Conservation (phyloP, 2,113 vertebrate genomes). For the Takifugu flavidus region DNA sequence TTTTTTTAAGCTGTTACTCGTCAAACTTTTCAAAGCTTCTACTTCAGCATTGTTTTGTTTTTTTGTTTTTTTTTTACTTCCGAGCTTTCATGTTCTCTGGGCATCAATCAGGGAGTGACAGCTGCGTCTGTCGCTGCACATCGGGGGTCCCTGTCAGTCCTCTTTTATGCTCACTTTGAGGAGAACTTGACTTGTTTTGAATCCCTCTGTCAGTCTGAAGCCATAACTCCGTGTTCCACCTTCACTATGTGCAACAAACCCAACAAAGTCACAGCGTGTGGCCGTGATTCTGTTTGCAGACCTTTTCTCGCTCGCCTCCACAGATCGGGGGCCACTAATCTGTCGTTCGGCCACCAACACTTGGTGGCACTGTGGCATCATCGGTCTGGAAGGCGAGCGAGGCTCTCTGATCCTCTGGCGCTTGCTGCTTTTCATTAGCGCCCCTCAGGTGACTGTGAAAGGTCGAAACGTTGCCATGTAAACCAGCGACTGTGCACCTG, state of each 20-base stretch:
- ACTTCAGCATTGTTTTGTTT: too few species aligned
- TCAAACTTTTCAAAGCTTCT: too few species aligned
- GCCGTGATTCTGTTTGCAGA: constrained; percentile 6
- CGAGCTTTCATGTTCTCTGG: background rate
- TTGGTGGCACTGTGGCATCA: background rate
- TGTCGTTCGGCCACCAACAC: background rate
- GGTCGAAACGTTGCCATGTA: constrained; percentile 33
- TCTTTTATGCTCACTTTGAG: constrained; percentile 8
- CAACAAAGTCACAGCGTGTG: constrained; percentile 23
- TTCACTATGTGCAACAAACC: constrained; percentile 18
- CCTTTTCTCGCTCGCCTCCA: constrained; percentile 16
- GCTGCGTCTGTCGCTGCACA: constrained; percentile 1
- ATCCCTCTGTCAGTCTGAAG: constrained; percentile 12
- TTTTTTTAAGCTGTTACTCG: too few species aligned
- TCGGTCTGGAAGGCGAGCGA: too few species aligned
- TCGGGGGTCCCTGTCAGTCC: background rate
- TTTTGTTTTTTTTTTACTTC: too few species aligned
- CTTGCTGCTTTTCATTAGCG: constrained; percentile 38
- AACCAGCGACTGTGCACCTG: constrained; percentile 16
- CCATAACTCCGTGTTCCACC: background rate
- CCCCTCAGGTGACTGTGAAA: constrained; percentile 39
- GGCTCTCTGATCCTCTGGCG: constrained; percentile 5
- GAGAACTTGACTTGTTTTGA: constrained; percentile 5
- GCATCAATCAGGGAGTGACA: constrained; percentile 5
- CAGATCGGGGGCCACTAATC: too few species aligned